phyloP scores from a whole-genome alignment of 1,140 invertebrate genomes.

The Cydia amplana region DNA sequence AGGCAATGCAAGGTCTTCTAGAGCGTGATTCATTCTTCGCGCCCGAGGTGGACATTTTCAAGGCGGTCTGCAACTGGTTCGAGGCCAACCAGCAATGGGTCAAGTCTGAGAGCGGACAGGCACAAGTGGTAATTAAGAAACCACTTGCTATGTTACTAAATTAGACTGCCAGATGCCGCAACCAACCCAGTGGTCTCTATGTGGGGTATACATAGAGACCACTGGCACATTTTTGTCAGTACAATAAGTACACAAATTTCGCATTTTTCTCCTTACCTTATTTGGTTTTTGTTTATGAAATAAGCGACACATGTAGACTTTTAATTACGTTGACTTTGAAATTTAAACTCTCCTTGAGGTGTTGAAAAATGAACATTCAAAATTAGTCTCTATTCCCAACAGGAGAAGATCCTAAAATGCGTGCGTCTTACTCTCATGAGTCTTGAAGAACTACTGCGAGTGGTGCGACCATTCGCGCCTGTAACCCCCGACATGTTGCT shows the following conservation, averaged over 20 bases:
- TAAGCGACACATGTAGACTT: too few species aligned
- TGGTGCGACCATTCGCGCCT: slow-evolving; percentile 91
- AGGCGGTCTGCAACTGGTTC: slow-evolving; percentile 92
- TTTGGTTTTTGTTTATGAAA: too few species aligned
- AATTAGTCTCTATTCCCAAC: slow-evolving; percentile 14
- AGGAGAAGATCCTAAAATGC: slow-evolving; percentile 79
- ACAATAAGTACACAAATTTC: too few species aligned
- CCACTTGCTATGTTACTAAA: too few species aligned
- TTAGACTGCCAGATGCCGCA: too few species aligned
- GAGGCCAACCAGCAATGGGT: slow-evolving; percentile 84
- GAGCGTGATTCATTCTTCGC: slow-evolving; percentile 97
- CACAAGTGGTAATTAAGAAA: slow-evolving; percentile 54
- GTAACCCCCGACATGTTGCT: slow-evolving; percentile 94
- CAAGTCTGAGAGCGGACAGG: slow-evolving; percentile 75
- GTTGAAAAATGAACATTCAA: neutral
- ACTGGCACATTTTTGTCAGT: too few species aligned
- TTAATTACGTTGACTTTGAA: too few species aligned
- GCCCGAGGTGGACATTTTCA: slow-evolving; percentile 96
- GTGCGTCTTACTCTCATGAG: slow-evolving; percentile 94
- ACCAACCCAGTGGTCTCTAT: too few species aligned
- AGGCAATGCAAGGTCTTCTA: slow-evolving; percentile 90
- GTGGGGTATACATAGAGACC: too few species aligned
- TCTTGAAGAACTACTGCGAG: slow-evolving; percentile 91
- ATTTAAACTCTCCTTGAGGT: too few species aligned
- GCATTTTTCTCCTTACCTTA: too few species aligned